Evolutionary conservation across 2,888 invertebrate species (phyloP).

Genomic region (Caenorhabditis angaria): DNA sequence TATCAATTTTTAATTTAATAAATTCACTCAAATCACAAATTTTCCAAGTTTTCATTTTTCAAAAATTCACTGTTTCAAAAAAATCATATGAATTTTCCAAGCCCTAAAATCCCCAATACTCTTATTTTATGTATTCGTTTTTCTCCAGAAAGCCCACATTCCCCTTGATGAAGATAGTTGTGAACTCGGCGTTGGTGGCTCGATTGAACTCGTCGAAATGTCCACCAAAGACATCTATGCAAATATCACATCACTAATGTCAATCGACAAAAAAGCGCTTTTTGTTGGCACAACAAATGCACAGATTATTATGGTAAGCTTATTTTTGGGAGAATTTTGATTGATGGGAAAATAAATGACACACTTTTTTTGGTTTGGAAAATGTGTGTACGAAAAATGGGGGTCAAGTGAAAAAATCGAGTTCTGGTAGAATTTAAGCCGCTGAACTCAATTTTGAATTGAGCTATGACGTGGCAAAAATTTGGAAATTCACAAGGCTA

Average conservation of each 20-base stretch:
- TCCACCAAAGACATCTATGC: slow-evolving; percentile 27
- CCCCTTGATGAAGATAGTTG: slow-evolving; percentile 69
- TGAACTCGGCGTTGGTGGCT: slow-evolving; percentile 69
- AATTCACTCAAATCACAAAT: no score
- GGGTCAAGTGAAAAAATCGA: slow-evolving; percentile 15
- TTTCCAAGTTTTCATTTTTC: no score
- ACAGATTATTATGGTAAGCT: slow-evolving; percentile 41
- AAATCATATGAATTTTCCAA: background rate
- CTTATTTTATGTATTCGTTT: background rate
- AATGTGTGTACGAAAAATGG: slow-evolving; percentile 6
- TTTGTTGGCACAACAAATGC: slow-evolving; percentile 34
- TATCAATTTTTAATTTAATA: no score
- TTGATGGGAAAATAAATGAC: background rate
- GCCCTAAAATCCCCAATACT: background rate
- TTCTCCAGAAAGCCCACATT: slow-evolving; percentile 66
- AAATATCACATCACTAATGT: slow-evolving; percentile 30
- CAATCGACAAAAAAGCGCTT: slow-evolving; percentile 26
- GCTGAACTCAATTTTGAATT: no score
- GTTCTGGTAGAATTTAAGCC: no score
- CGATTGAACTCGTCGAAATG: slow-evolving; percentile 63
- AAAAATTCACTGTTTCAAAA: no score
- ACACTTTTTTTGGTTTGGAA: background rate
- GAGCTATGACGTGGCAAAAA: no score
- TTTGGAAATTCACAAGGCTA: no score
- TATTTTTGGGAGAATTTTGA: background rate